Evolutionary conservation across 2,888 invertebrate species (phyloP).

Genomic region (Subacronicta megacephala): DNA sequence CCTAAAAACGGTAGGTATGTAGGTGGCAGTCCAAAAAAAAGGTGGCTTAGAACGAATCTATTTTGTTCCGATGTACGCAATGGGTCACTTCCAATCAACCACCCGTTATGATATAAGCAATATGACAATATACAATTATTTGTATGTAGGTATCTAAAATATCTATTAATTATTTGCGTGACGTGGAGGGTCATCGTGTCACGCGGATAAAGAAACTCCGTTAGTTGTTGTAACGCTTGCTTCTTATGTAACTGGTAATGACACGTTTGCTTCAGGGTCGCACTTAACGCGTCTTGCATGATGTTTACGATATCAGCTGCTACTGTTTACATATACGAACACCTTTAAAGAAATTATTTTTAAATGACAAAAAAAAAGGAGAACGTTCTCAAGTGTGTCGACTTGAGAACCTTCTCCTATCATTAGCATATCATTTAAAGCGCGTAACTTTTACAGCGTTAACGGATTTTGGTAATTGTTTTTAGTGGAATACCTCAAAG

Average conservation of each 20-base stretch:
- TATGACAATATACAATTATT: not conserved
- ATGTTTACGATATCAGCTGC: slow-evolving; percentile 19
- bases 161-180: not conserved
- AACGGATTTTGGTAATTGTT: no score
- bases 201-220: slow-evolving; percentile 19
- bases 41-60: no score
- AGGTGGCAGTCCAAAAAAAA: no score
- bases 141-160: not conserved
- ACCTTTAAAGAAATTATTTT: slow-evolving; percentile 22
- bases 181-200: slow-evolving; percentile 12
- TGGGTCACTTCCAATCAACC: no score
- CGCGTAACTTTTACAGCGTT: no score
- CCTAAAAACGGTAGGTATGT: no score
- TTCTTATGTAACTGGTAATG: slow-evolving; percentile 33
- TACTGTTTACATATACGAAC: slow-evolving; percentile 1
- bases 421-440: no score
- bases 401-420: no score
- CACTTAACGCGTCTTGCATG: slow-evolving; percentile 26
- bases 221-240: slow-evolving; percentile 17
- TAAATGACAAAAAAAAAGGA: no score
- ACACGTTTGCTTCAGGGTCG: slow-evolving; percentile 14
- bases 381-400: no score
- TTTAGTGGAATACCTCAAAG: no score
- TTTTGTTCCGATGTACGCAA: no score
- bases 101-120: not conserved